phyloP scores from a whole-genome alignment of 2,888 invertebrate genomes.

The Melieria crassipennis region DNA sequence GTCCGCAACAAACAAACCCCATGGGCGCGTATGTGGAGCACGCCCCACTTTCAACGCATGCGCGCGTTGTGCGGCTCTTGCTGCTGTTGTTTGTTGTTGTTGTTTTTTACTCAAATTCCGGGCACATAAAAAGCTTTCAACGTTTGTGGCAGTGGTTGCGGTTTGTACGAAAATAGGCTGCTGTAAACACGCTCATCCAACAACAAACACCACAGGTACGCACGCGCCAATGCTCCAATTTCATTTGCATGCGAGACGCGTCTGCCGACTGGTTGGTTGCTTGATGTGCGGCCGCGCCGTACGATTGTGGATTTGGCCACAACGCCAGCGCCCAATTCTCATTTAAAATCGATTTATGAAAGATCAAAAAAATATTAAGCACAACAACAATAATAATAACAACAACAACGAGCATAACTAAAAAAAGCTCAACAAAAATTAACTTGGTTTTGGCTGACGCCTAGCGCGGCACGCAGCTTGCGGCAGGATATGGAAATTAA shows the following conservation, averaged over 20 bases:
- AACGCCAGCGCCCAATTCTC: slow-evolving; percentile 48
- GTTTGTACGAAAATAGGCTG: background rate
- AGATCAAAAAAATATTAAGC: slow-evolving; percentile 24
- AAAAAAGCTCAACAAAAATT: too few species aligned
- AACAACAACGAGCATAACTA: too few species aligned
- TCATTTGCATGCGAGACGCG: slow-evolving; percentile 21
- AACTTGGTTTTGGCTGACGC: too few species aligned
- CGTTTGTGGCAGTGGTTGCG: slow-evolving; percentile 8
- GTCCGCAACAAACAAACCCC: slow-evolving; percentile 8
- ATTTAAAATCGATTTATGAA: slow-evolving; percentile 63
- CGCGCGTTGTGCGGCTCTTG: slow-evolving; percentile 9
- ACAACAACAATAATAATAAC: too few species aligned
- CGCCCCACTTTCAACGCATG: slow-evolving; percentile 62
- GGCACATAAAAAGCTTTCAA: background rate
- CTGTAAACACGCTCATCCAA: background rate
- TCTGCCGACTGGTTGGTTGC: slow-evolving; percentile 1
- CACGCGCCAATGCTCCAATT: slow-evolving; percentile 12
- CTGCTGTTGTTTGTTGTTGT: slow-evolving; percentile 1
- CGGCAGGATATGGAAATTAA: slow-evolving; percentile 34
- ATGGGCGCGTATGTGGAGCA: slow-evolving; percentile 52
- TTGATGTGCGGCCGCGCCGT: slow-evolving; percentile 15
- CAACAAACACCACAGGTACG: background rate
- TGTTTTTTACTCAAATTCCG: slow-evolving; percentile 6
- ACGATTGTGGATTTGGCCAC: background rate
- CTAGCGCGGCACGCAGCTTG: slow-evolving; percentile 25